These are phyloP conservation scores for Lepidurus packardi DNA, from an alignment of 1,140 invertebrate genomes.

Conservation along the genomic window DNA sequence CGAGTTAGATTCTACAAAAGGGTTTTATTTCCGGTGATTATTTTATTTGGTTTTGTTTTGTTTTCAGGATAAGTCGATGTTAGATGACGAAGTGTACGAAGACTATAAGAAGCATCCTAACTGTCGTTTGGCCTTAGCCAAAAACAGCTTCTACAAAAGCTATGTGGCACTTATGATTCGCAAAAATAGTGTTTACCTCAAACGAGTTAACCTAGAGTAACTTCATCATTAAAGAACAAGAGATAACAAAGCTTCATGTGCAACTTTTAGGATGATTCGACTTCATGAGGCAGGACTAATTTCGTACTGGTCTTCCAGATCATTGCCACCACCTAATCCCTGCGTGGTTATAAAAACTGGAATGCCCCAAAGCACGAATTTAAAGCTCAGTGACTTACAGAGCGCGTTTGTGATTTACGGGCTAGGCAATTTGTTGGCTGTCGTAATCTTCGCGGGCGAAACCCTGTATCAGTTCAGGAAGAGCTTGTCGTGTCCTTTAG, in stretches of 20 bases:
- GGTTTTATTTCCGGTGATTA: neutral
- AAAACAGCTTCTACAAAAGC: slow-evolving; percentile 2
- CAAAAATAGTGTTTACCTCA: neutral
- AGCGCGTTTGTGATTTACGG: neutral
- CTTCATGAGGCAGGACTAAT: neutral
- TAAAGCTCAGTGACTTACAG: neutral
- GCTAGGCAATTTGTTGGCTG: neutral
- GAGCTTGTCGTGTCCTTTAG: neutral
- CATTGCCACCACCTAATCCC: neutral
- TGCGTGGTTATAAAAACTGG: neutral
- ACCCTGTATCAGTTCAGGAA: neutral
- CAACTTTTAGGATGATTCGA: neutral
- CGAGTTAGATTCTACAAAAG: no score
- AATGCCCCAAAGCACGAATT: slow-evolving; percentile 13
- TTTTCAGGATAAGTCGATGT: slow-evolving; percentile 12
- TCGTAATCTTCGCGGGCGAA: neutral
- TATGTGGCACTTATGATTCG: neutral
- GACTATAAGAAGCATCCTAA: neutral
- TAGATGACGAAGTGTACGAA: neutral
- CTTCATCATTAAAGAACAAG: neutral
- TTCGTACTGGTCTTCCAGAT: neutral
- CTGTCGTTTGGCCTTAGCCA: neutral
- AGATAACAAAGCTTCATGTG: neutral
- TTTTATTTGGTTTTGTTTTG: neutral
- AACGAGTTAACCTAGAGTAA: neutral